Evolutionary conservation across 2,113 vertebrate species (phyloP).

Genomic region (Ivindomyrus marchei): DNA sequence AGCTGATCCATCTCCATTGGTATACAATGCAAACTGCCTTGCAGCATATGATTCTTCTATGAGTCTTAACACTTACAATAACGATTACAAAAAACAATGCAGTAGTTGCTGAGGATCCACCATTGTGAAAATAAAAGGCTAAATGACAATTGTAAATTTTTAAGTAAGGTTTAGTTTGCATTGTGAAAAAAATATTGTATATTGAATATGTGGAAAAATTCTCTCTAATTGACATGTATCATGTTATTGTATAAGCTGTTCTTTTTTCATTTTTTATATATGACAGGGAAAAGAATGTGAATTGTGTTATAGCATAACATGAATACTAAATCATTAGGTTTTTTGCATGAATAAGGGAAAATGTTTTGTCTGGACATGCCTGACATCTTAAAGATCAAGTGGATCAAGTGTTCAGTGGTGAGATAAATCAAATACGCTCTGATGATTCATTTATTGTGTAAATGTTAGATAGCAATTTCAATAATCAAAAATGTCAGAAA

Average conservation of each 20-base stretch:
- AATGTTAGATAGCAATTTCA: conserved; percentile 1
- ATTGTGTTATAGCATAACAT: not conserved
- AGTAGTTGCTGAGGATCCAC: not conserved
- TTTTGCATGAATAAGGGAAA: not conserved
- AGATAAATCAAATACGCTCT: not conserved
- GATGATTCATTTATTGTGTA: not conserved
- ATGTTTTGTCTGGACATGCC: not conserved
- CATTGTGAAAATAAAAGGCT: not conserved
- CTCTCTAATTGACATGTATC: not conserved
- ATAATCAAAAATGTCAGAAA: conserved; percentile 8
- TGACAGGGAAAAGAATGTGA: not conserved
- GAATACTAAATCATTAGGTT: not conserved
- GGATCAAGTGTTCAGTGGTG: not conserved
- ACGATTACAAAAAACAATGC: not conserved
- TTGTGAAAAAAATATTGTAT: not conserved
- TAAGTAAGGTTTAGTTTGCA: not conserved
- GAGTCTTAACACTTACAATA: not conserved
- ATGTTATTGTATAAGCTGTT: not conserved
- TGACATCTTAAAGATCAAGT: not conserved
- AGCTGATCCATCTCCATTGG: not conserved
- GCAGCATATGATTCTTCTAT: not conserved
- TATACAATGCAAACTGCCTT: not conserved
- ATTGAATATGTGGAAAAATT: not conserved
- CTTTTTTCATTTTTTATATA: not conserved
- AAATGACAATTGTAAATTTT: not conserved